Conservation (phyloP, 2,888 invertebrate genomes). For the Syrista parreyssii region DNA sequence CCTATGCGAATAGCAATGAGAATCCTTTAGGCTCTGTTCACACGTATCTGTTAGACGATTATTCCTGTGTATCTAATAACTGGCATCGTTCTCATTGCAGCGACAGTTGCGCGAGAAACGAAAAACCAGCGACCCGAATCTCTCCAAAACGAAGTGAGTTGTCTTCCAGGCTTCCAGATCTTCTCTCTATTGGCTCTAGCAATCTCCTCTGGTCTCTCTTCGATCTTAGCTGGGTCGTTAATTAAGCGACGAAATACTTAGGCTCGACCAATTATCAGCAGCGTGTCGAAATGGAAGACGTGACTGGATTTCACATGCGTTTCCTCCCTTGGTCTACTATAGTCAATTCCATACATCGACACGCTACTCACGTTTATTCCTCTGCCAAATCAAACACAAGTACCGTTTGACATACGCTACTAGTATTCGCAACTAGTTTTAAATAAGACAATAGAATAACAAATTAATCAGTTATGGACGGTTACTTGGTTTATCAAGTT, state of each 20-base stretch:
- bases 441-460: neutral
- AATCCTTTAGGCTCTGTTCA: neutral
- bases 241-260: conserved; percentile 5
- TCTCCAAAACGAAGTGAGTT: conserved; percentile 77
- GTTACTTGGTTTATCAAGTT: neutral
- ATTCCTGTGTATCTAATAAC: neutral
- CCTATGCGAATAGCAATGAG: neutral
- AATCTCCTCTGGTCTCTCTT: conserved; percentile 15
- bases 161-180: conserved; percentile 20
- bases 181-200: conserved; percentile 2
- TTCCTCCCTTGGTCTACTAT: neutral
- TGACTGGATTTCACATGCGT: conserved; percentile 2
- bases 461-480: neutral
- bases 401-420: neutral
- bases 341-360: neutral
- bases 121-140: conserved; percentile 85
- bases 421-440: neutral
- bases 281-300: neutral
- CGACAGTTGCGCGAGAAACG: conserved; percentile 76
- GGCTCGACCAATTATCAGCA: conserved; percentile 1
- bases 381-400: neutral
- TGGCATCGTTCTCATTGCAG: conserved; percentile 64
- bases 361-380: neutral
- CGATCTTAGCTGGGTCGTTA: neutral
- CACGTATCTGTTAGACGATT: neutral